phyloP scores from a whole-genome alignment of 2,888 invertebrate genomes.

The Leucophenga montana region DNA sequence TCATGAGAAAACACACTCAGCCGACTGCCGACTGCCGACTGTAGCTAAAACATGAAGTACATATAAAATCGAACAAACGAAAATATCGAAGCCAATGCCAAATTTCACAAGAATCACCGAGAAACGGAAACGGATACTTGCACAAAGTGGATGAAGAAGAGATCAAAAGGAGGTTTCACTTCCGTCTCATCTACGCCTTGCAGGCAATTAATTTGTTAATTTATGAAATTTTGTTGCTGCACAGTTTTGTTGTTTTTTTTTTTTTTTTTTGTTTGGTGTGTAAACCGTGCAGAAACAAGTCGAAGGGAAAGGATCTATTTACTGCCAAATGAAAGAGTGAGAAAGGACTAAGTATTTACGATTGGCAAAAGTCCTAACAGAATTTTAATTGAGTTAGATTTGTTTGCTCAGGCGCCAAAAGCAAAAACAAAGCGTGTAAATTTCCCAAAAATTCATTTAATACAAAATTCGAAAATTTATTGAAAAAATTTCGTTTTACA shows the following conservation, averaged over 20 bases:
- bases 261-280: too few species aligned
- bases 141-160: too few species aligned
- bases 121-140: too few species aligned
- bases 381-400: slow-evolving; percentile 27
- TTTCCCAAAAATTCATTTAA: slow-evolving; percentile 19
- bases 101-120: too few species aligned
- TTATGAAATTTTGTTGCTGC: slow-evolving; percentile 20
- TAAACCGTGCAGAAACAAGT: too few species aligned
- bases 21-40: too few species aligned
- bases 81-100: too few species aligned
- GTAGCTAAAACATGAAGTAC: too few species aligned
- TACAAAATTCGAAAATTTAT: slow-evolving; percentile 4
- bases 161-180: too few species aligned
- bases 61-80: too few species aligned
- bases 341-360: background rate
- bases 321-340: too few species aligned
- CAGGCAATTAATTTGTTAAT: slow-evolving; percentile 29
- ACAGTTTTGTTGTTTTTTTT: background rate
- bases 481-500: background rate
- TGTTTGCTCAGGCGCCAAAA: slow-evolving; percentile 11
- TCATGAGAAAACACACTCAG: too few species aligned
- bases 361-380: slow-evolving; percentile 1
- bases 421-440: slow-evolving; percentile 8
- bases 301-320: background rate
- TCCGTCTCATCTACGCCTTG: background rate